Percentiles rank a stretch among this genome's conserved stretches.
These are phyloP conservation scores for Drosophila triauraria DNA, from an alignment of 1,140 invertebrate genomes.

Conservation along the genomic window DNA sequence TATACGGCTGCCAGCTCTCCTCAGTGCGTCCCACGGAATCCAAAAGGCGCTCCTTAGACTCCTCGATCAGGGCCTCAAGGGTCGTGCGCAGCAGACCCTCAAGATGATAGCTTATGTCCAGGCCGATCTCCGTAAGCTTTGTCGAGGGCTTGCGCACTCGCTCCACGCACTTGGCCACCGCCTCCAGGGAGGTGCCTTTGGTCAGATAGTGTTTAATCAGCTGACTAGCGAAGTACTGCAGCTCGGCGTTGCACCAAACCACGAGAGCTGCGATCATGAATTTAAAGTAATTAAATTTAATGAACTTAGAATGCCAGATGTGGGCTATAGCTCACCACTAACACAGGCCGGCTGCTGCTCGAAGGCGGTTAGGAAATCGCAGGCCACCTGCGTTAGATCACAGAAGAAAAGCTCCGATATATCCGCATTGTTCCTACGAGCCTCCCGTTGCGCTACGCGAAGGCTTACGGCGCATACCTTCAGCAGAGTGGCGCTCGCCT, in stretches of 20 bases:
- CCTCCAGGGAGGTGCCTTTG: slow-evolving; percentile 93
- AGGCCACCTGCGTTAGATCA: slow-evolving; percentile 81
- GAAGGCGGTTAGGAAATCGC: slow-evolving; percentile 81
- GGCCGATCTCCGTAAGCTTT: slow-evolving; percentile 87
- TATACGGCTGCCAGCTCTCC: slow-evolving; percentile 90
- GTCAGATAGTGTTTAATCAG: slow-evolving; percentile 96
- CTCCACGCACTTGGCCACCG: slow-evolving; percentile 94
- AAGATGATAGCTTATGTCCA: slow-evolving; percentile 92
- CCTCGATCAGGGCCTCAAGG: slow-evolving; percentile 85
- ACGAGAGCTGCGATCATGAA: slow-evolving; percentile 89
- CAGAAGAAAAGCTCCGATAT: slow-evolving; percentile 84
- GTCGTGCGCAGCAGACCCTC: slow-evolving; percentile 91
- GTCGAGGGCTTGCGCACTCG: slow-evolving; percentile 91
- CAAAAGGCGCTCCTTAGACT: slow-evolving; percentile 86
- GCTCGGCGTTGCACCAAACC: slow-evolving; percentile 95
- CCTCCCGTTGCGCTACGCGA: slow-evolving; percentile 79
- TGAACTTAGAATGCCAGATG: no score
- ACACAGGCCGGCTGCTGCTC: slow-evolving; percentile 80
- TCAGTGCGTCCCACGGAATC: slow-evolving; percentile 90
- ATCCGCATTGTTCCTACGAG: slow-evolving; percentile 79
- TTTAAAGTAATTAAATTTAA: not conserved
- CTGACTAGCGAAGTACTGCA: slow-evolving; percentile 92
- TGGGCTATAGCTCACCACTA: slow-evolving; percentile 58
- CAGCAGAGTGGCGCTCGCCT: slow-evolving; percentile 71
- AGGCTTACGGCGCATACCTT: slow-evolving; percentile 77